Evolutionary conservation across 2,797 vertebrate species (phyloP).

Genomic region (Emydoidea blandingii): DNA sequence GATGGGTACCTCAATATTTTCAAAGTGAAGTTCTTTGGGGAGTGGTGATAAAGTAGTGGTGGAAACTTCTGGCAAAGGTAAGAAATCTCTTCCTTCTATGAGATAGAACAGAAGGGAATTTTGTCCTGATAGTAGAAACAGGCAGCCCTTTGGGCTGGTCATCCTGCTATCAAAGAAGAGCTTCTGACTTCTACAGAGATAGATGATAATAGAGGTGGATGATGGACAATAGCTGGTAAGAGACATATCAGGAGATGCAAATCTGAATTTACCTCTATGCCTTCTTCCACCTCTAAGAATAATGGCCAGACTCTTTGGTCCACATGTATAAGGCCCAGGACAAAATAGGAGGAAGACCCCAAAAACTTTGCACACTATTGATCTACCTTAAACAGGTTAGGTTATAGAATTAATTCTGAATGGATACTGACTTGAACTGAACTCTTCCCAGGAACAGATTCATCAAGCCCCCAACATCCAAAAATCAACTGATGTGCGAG

Average conservation of each 20-base stretch:
- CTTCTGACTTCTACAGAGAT: background rate
- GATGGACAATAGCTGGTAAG: background rate
- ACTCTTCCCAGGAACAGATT: background rate
- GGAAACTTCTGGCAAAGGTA: background rate
- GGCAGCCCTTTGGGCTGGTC: background rate
- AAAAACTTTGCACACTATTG: background rate
- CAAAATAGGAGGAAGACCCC: background rate
- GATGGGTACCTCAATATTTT: background rate
- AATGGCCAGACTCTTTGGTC: background rate
- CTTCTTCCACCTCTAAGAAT: background rate
- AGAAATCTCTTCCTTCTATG: background rate
- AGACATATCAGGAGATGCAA: background rate
- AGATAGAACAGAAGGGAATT: background rate
- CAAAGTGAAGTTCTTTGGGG: background rate
- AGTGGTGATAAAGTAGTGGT: background rate
- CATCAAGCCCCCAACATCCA: background rate
- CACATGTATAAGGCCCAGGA: background rate
- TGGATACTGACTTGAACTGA: background rate
- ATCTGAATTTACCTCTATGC: background rate
- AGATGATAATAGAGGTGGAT: background rate
- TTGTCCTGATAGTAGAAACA: background rate
- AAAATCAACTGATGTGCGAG: background rate
- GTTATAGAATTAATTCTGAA: background rate
- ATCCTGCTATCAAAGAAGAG: background rate
- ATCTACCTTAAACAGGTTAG: background rate